A percentile compares a stretch with the other conserved stretches of the same genome.
Conservation (phyloP, 2,888 invertebrate species). For the Hydroisotoma schaefferi region DNA sequence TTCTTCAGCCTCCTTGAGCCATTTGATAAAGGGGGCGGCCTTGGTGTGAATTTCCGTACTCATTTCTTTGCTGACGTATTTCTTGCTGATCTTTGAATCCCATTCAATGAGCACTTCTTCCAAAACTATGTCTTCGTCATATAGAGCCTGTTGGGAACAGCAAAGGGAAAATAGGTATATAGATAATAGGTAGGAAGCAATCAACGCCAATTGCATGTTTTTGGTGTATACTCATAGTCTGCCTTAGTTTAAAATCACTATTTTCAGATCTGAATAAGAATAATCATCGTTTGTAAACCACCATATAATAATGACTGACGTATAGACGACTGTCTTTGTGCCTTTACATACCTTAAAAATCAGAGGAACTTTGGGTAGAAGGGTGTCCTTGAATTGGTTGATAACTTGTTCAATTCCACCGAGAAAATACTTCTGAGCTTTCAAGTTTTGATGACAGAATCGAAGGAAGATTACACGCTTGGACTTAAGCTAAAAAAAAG, state of each 20-base stretch:
- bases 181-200: no score
- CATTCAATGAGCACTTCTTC: slow-evolving; percentile 93
- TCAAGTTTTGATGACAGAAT: slow-evolving; percentile 74
- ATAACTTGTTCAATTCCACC: slow-evolving; percentile 93
- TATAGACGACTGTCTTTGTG: no score
- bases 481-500: slow-evolving; percentile 61
- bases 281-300: slow-evolving; percentile 39
- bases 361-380: slow-evolving; percentile 84
- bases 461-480: slow-evolving; percentile 76
- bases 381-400: slow-evolving; percentile 68
- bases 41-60: slow-evolving; percentile 86
- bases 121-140: slow-evolving; percentile 91
- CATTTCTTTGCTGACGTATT: slow-evolving; percentile 87
- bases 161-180: slow-evolving; percentile 34
- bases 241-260: slow-evolving; percentile 46
- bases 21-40: slow-evolving; percentile 89
- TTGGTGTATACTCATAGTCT: slow-evolving; percentile 47
- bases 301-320: slow-evolving; percentile 2
- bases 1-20: slow-evolving; percentile 96
- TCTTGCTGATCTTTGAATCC: slow-evolving; percentile 91
- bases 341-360: slow-evolving; percentile 81
- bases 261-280: slow-evolving; percentile 48
- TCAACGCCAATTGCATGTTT: no score
- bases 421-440: slow-evolving; percentile 86
- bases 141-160: slow-evolving; percentile 78